Base-by-base conservation (phyloP, 1,140 invertebrate genomes). In the Lepidurus couesii region DNA sequence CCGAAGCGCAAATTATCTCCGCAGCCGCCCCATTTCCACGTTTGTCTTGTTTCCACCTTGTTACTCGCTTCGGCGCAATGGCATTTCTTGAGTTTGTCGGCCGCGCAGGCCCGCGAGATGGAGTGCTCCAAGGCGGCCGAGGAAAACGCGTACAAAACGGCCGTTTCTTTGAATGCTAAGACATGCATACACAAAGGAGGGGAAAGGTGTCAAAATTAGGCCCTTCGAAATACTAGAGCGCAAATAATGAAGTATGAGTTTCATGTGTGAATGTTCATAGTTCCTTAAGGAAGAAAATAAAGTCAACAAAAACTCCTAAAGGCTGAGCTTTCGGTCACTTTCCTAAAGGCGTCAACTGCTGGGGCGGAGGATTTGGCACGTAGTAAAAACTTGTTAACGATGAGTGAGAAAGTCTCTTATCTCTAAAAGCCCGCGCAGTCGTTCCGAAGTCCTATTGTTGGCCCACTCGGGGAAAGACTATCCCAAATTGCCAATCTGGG, bases 21-120 rank as follows among this genome's bases (percentile, higher is more conserved):
- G 85, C 95, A 97, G 5, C 95, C 95, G 78, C 92, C 92, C 95
- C 94, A 96, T 85, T 95, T 94, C 92, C 94, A 96, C 4, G 81
- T 81, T 9, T 81, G 77, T 2, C 45, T 74, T 26, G 75, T 65
- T 65, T 76, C 82, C 2, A 79, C 16, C n/a, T 74, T 44, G 44
- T 79, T 75, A 43, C 53, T 74, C 24, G 78, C 89, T 84, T 92
- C 92, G 74, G 86, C 86, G 85, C 95, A 97, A 77, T 92, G 92
- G 84, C 95, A 97, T 74, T 92, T 92, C 79, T 92, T 87, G 1
- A 97, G 86, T 75, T 91, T 88, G 7, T 94, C 95, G 85, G 92
- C 91, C 80, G 93, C 92, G 86, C 95, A 97, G 1, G 92, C 93
- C 79, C 92, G 88, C 1, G 95, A 93, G 34, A 98, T 90, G 42